Evolutionary conservation across 2,113 vertebrate species (phyloP), one percentile per base, ranked within the genome.

Genomic region (Vulpes vulpes): DNA sequence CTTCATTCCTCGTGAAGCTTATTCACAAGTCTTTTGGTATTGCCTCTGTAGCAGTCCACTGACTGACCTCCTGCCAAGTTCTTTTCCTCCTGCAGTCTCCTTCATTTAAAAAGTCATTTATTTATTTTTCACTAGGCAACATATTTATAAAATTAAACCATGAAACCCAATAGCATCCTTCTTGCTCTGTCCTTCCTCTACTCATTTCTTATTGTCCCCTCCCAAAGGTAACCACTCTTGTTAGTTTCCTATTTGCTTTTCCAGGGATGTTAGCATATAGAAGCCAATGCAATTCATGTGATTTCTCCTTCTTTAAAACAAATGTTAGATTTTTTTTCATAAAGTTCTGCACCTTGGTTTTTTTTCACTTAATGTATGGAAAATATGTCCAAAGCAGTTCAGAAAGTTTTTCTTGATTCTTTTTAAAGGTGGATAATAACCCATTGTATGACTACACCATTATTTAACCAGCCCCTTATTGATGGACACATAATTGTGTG

Each of bases 331-430:
- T 96, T 94, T 22, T 71, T 76, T 91, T 79, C 3, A 57, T 87
- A 73, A 93, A 83, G 3, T 91, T 87, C 14, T 88, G 2, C 10
- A 51, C 57, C 16, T 95, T 78, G 59, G 4, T 30, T 92, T 71
- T 49, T 49, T 59, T 80, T 53, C n/a, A 71, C 27, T 78, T 87
- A 87, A 62, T 55, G 22, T 83, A 65, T 71, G 57, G 49, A 87
- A 96, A 76, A 74, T 90, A 83, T 74, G 78, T 95, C 30, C 49
- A 88, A 91, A 87, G 38, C 27, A 78, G 25, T 73, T 60, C 17
- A 38, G 60, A 64, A 27, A 85, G 49, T 38, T 76, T 80, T 86
- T 96, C 22, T 93, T 73, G 20, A 51, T 78, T 78, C 74, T 78
- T 78, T 78, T 78, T 51, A 30, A 17, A 65, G 43, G 73, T 55